Conservation (phyloP, 1,140 invertebrate species). For the Dolichoris vasculosae region DNA sequence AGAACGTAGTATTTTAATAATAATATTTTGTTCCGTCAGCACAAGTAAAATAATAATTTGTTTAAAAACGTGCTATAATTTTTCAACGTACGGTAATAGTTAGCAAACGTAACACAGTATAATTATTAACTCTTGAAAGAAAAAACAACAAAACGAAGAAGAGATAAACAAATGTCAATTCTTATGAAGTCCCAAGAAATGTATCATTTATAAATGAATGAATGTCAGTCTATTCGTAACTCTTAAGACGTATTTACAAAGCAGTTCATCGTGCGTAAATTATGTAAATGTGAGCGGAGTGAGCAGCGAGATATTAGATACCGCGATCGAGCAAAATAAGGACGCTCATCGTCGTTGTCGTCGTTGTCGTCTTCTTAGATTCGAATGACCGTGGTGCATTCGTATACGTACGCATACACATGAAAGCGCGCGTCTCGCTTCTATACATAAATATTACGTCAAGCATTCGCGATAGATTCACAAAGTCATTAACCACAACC, state of each 20-base stretch:
- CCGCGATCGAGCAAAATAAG: constrained; percentile 11
- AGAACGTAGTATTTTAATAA: too few species aligned
- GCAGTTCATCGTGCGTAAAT: constrained; percentile 39
- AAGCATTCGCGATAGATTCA: neutral
- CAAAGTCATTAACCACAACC: neutral
- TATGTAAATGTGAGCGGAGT: constrained; percentile 35
- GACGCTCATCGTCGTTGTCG: constrained; percentile 16
- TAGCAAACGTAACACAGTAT: neutral
- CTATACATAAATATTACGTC: too few species aligned
- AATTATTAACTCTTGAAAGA: constrained; percentile 9
- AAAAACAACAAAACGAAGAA: constrained; percentile 13
- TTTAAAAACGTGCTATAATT: neutral
- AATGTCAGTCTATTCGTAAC: constrained; percentile 41
- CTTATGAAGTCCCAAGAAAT: constrained; percentile 1
- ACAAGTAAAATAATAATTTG: neutral
- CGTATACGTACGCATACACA: neutral
- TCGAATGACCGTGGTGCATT: neutral
- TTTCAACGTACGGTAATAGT: neutral
- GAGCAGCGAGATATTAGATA: constrained; percentile 21
- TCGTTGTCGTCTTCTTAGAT: neutral
- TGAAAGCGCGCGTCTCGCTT: neutral
- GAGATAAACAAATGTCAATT: constrained; percentile 49
- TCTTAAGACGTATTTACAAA: constrained; percentile 33
- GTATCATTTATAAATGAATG: constrained; percentile 41
- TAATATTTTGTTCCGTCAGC: too few species aligned